Conservation (phyloP, 2,113 vertebrate genomes). For the Propithecus coquereli region DNA sequence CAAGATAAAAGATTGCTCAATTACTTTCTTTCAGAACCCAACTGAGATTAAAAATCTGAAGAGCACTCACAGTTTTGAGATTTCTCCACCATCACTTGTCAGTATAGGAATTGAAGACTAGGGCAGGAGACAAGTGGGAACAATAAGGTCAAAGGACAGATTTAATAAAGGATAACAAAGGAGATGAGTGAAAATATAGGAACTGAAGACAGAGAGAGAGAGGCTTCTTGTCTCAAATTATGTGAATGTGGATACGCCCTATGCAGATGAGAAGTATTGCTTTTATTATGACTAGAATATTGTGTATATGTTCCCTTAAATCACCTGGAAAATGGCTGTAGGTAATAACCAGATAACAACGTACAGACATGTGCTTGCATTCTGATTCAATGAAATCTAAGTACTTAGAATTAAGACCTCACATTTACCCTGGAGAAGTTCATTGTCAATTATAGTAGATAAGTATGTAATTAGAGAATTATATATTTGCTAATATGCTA, state of each 20-base stretch:
- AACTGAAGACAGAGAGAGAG: background rate
- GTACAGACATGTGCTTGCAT: background rate
- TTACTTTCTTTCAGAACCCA: background rate
- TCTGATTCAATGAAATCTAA: background rate
- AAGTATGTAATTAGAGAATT: background rate
- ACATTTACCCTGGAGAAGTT: background rate
- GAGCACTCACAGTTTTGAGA: background rate
- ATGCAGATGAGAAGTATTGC: background rate
- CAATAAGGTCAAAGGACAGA: background rate
- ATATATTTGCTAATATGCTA: background rate
- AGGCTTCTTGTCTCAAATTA: background rate
- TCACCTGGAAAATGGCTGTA: background rate
- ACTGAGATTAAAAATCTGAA: background rate
- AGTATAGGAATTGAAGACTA: background rate
- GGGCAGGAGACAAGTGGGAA: background rate
- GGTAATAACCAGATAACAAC: background rate
- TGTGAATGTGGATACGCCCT: background rate
- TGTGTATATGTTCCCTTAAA: background rate
- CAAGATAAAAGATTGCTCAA: background rate
- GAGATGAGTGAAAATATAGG: background rate
- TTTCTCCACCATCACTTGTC: background rate
- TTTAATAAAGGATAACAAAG: background rate
- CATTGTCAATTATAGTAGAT: background rate
- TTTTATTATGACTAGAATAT: background rate
- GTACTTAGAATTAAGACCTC: background rate